Evolutionary conservation across 1,140 invertebrate species (phyloP).

Genomic region (Trichonephila clavata): DNA sequence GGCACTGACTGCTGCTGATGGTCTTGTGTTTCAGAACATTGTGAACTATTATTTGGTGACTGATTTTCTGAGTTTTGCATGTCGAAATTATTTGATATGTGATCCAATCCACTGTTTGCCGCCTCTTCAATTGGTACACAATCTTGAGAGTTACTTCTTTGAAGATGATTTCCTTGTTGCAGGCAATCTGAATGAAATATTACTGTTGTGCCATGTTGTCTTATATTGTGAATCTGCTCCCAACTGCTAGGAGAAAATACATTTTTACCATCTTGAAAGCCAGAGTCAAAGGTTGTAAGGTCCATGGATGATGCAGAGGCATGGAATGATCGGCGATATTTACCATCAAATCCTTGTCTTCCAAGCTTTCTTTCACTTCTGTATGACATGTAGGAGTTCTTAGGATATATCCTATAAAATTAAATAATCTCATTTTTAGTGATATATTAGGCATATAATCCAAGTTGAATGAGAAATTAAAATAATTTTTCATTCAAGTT

Average conservation of each 20-base stretch:
- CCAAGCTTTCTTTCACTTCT: slow-evolving; percentile 83
- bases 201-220: slow-evolving; percentile 80
- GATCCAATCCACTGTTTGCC: neutral
- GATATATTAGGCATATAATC: neutral
- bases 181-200: slow-evolving; percentile 79
- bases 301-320: slow-evolving; percentile 80
- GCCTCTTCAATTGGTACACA: slow-evolving; percentile 35
- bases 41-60: slow-evolving; percentile 48
- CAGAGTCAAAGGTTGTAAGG: slow-evolving; percentile 46
- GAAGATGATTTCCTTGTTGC: slow-evolving; percentile 30
- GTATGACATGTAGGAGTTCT: slow-evolving; percentile 88
- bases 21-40: slow-evolving; percentile 43
- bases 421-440: neutral
- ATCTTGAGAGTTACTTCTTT: slow-evolving; percentile 70
- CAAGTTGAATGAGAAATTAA: too few species aligned
- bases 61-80: slow-evolving; percentile 37
- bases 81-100: slow-evolving; percentile 57
- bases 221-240: slow-evolving; percentile 80
- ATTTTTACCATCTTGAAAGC: slow-evolving; percentile 47
- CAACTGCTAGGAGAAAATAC: slow-evolving; percentile 78
- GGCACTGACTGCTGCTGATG: slow-evolving; percentile 54
- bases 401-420: slow-evolving; percentile 87
- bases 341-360: slow-evolving; percentile 86
- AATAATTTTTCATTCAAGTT: too few species aligned
- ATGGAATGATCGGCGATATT: slow-evolving; percentile 89